These are phyloP conservation scores for Cotesia congregata DNA, from an alignment of 2,888 invertebrate genomes.

Conservation along the genomic window DNA sequence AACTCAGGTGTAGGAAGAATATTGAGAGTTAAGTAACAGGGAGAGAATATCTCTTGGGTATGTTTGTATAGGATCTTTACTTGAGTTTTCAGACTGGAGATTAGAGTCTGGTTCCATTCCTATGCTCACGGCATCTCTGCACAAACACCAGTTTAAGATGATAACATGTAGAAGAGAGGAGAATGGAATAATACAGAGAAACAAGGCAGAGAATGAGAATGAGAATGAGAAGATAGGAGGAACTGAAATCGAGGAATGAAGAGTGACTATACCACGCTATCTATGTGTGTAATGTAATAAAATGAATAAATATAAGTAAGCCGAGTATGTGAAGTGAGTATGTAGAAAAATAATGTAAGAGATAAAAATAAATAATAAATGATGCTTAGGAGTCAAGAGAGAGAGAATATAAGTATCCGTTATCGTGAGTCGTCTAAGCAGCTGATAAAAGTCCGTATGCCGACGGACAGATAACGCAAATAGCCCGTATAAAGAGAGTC, in stretches of 20 bases:
- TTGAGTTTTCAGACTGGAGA: background rate
- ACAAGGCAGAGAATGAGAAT: background rate
- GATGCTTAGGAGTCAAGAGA: conserved; percentile 47
- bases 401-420: conserved; percentile 52
- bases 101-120: background rate
- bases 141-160: background rate
- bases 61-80: conserved; percentile 5
- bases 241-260: background rate
- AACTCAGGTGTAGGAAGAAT: conserved; percentile 22
- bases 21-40: conserved; percentile 27
- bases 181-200: too few species aligned
- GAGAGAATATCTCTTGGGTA: background rate
- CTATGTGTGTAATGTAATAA: conserved; percentile 21
- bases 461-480: conserved; percentile 66
- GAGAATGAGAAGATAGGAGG: background rate
- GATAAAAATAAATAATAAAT: conserved; percentile 42
- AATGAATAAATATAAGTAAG: conserved; percentile 40
- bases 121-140: background rate
- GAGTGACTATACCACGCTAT: background rate
- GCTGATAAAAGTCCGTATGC: conserved; percentile 68
- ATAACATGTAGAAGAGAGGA: background rate
- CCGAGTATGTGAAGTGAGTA: conserved; percentile 47
- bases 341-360: conserved; percentile 41
- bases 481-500: conserved; percentile 66
- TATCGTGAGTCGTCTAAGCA: conserved; percentile 66